These are phyloP conservation scores for Rugalucina vietnamica DNA, from an alignment of 2,888 invertebrate genomes.

Conservation along the genomic window DNA sequence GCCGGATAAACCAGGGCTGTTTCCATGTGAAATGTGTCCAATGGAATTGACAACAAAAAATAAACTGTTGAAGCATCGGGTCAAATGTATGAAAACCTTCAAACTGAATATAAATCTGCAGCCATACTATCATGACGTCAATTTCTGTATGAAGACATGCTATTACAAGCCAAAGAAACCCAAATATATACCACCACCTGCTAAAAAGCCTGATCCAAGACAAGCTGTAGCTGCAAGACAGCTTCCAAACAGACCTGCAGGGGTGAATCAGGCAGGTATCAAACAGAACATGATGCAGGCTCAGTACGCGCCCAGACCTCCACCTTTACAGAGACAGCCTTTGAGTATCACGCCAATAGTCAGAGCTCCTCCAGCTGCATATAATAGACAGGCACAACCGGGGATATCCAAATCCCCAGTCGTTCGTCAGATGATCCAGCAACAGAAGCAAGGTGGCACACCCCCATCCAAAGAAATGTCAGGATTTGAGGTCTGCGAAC, in stretches of 20 bases:
- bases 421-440: constrained; percentile 7
- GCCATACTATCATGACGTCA: constrained; percentile 85
- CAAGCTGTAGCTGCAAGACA: neutral
- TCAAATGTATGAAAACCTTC: constrained; percentile 95
- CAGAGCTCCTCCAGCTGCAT: neutral
- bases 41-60: constrained; percentile 97
- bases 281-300: neutral
- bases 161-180: constrained; percentile 72
- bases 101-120: constrained; percentile 93
- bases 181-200: constrained; percentile 18
- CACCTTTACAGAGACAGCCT: neutral
- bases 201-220: constrained; percentile 8
- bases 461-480: constrained; percentile 52
- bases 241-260: neutral
- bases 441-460: constrained; percentile 23
- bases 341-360: neutral
- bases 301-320: neutral
- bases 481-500: constrained; percentile 89
- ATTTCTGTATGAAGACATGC: constrained; percentile 76
- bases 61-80: constrained; percentile 93
- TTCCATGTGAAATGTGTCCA: constrained; percentile 96
- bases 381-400: constrained; percentile 17
- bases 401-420: neutral
- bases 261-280: neutral
- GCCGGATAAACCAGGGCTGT: constrained; percentile 93